Conservation (phyloP, 2,113 vertebrate genomes). For the Amblyornis subalaris region DNA sequence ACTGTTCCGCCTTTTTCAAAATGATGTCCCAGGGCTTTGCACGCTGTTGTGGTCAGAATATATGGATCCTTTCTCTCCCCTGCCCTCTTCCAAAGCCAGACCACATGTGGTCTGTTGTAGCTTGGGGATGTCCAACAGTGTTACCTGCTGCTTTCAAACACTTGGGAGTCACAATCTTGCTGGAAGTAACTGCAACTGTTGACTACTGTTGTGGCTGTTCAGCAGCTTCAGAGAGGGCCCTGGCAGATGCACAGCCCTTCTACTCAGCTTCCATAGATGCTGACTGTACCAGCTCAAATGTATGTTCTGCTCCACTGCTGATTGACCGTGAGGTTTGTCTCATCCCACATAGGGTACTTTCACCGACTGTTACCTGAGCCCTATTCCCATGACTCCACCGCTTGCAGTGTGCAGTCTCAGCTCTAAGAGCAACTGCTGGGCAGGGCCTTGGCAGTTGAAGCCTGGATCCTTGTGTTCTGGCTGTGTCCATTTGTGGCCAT, state of each 20-base stretch:
- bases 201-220: background rate
- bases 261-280: background rate
- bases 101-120: background rate
- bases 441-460: background rate
- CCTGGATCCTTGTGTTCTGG: background rate
- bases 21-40: background rate
- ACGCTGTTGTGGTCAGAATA: background rate
- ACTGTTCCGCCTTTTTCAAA: background rate
- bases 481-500: background rate
- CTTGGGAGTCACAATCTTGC: background rate
- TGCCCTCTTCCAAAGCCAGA: background rate
- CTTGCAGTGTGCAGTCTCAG: background rate
- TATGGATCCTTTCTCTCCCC: background rate
- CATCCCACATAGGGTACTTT: background rate
- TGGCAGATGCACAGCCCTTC: background rate
- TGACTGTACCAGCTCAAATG: background rate
- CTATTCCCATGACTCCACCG: background rate
- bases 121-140: background rate
- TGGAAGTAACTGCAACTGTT: background rate
- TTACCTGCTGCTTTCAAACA: background rate
- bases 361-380: background rate
- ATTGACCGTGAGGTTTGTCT: background rate
- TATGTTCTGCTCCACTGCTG: background rate
- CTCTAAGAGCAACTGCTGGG: background rate
- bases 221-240: background rate